Conservation (phyloP, 2,888 invertebrate genomes). For the Ophonus ardosiacus region DNA sequence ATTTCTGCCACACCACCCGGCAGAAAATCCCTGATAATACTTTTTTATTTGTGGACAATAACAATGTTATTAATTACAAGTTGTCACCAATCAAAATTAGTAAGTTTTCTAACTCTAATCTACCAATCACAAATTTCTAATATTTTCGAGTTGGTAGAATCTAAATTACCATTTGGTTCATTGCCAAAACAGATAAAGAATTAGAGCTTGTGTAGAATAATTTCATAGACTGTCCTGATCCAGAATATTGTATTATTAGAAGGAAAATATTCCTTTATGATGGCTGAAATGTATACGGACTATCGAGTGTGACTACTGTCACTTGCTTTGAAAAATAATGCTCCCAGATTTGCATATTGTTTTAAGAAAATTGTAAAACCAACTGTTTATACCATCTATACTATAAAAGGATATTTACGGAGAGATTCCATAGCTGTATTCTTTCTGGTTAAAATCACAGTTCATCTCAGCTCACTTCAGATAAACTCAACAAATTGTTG, state of each 20-base stretch:
- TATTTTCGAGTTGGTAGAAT: slow-evolving; percentile 23
- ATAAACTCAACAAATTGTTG: too few species aligned
- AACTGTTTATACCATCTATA: background rate
- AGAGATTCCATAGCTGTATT: too few species aligned
- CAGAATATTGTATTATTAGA: slow-evolving; percentile 2
- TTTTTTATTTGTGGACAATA: slow-evolving; percentile 29
- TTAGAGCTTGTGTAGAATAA: background rate
- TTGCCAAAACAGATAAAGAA: background rate
- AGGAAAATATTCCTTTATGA: slow-evolving; percentile 48
- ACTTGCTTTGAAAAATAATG: background rate
- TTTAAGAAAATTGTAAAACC: slow-evolving; percentile 31
- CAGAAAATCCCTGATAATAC: background rate
- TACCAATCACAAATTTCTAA: slow-evolving; percentile 36
- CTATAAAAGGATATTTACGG: background rate
- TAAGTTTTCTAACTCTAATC: slow-evolving; percentile 37
- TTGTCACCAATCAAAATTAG: slow-evolving; percentile 42
- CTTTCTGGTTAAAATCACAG: too few species aligned
- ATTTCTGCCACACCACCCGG: background rate
- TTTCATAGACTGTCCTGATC: background rate
- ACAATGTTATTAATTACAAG: slow-evolving; percentile 5
- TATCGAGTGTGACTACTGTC: background rate
- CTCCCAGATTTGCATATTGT: background rate
- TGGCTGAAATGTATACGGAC: slow-evolving; percentile 33
- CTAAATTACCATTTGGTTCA: slow-evolving; percentile 32
- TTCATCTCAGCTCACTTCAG: too few species aligned